Evolutionary conservation across 2,888 invertebrate genomes (phyloP).

Genomic region (Drosophila bunnanda): DNA sequence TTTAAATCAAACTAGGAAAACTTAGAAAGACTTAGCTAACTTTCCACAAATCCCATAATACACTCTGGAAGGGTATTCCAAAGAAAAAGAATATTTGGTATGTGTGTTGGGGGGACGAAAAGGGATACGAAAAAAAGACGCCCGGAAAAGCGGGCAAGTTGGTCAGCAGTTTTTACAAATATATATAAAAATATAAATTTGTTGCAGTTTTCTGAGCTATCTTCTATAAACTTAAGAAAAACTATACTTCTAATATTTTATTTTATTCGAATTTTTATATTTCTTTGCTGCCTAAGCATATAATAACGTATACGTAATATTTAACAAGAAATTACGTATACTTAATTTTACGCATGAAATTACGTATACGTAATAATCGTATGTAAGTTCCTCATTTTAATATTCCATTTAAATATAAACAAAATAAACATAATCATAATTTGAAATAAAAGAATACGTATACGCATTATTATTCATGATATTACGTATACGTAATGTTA

Average conservation of each 20-base stretch:
- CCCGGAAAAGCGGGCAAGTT: constrained; percentile 36
- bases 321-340: background rate
- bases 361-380: background rate
- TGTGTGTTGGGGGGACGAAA: background rate
- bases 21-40: no score
- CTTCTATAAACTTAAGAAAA: background rate
- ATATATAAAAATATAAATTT: constrained; percentile 21
- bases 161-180: constrained; percentile 55
- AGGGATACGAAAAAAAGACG: background rate
- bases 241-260: background rate
- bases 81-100: background rate
- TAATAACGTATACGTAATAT: background rate
- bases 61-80: background rate
- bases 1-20: no score
- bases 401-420: no score
- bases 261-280: background rate
- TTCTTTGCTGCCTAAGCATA: background rate
- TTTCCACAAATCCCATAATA: no score
- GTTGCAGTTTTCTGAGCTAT: background rate
- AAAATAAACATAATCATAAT: no score
- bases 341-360: background rate
- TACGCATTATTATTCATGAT: background rate
- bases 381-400: no score
- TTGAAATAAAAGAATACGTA: no score
- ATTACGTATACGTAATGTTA: background rate